These are phyloP conservation scores for Synergus laeviventris DNA, from an alignment of 2,888 invertebrate species.

Conservation along the genomic window DNA sequence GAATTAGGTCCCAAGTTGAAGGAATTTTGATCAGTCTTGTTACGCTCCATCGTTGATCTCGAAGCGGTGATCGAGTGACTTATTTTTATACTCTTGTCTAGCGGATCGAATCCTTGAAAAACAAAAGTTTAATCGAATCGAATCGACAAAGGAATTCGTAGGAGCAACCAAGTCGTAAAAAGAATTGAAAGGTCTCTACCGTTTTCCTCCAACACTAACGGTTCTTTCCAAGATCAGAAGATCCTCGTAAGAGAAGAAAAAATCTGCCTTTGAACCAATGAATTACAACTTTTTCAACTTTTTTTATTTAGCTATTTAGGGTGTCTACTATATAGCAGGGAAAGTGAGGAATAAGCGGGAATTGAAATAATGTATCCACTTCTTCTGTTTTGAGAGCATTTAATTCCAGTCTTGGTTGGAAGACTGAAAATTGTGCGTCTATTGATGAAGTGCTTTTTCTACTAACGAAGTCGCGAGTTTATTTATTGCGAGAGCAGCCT, in stretches of 20 bases:
- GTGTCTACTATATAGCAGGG: too few relatives aligned
- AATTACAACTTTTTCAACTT: background rate
- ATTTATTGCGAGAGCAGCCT: constrained; percentile 58
- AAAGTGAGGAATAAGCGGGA: too few relatives aligned
- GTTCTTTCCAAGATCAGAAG: background rate
- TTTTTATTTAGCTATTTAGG: background rate
- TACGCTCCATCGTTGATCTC: constrained; percentile 38
- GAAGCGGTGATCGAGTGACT: constrained; percentile 40
- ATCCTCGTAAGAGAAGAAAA: constrained; percentile 4
- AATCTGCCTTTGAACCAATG: background rate
- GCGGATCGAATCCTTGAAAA: constrained; percentile 32
- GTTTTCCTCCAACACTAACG: background rate
- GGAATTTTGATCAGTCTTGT: background rate
- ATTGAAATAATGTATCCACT: too few relatives aligned
- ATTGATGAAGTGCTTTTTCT: constrained; percentile 30
- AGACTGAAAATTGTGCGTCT: background rate
- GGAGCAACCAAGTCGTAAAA: constrained; percentile 20
- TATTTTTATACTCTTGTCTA: constrained; percentile 12
- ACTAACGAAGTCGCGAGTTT: constrained; percentile 9
- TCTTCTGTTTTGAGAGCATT: too few relatives aligned
- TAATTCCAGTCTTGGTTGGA: background rate
- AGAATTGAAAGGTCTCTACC: constrained; percentile 33
- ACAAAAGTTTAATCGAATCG: constrained; percentile 36
- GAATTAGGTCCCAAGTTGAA: background rate
- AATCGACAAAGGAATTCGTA: constrained; percentile 49